Evolutionary conservation across 2,888 invertebrate genomes (phyloP), one percentile per base, ranked within the genome.

Genomic region (Mythimna loreyi): DNA sequence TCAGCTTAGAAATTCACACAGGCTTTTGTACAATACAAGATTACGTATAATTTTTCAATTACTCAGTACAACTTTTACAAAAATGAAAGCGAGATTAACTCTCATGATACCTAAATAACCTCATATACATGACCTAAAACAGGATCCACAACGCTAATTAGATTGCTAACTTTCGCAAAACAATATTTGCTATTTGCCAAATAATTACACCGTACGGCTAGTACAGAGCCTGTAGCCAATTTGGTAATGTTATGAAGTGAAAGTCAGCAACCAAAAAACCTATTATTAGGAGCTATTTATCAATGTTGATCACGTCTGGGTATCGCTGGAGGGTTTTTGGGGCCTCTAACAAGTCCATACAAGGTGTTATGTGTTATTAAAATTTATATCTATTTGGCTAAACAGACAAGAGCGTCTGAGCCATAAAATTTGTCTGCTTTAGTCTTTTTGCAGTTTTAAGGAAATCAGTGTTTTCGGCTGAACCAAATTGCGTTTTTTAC

Each of bases 211-310:
- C 56, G 68, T 57, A 52, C 49, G 25, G 9, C 28, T 16, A 45
- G 49, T 40, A 55, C 47, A 33, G n/a, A 47, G 13, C 58, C 36
- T 53, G n/a, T n/a, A 56, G 45, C 67, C 64, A 77, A 77, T 78
- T 84, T 72, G 52, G 72, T 43, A 66, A 78, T 65, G 33, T 55
- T 67, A 59, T 56, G 23, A 71, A 76, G 83, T 82, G 83, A 83
- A 83, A 83, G 83, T 78, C 25, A 43, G 25, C n/a, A 67, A 62
- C 58, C 36, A 58, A 75, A 76, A 84, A 76, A 71, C 67, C 75
- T 80, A 83, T 84, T 76, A 83, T 82, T 80, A 80, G 45, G 69
- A 57, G 81, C 76, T 66, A 76, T 83, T 77, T 72, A 77, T 84
- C 80, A 74, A 79, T 58, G 69, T 67, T 66, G 16, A 67, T 60